phyloP scores from a whole-genome alignment of 2,888 invertebrate genomes.

The Scaeva pyrastri region DNA sequence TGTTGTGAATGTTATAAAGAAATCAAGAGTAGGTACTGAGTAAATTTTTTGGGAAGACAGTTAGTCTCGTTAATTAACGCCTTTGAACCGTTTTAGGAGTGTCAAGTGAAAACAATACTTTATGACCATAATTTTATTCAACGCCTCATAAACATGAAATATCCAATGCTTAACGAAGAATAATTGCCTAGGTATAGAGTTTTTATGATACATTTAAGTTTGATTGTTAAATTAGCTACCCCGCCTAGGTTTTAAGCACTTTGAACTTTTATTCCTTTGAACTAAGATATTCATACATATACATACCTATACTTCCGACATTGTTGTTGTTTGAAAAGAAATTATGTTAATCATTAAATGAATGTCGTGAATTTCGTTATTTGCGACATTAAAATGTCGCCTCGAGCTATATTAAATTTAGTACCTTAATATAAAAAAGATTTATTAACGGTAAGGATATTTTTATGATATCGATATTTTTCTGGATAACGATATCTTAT shows the following conservation, averaged over 20 bases:
- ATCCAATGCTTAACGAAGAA: not conserved
- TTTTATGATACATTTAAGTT: conserved; percentile 6
- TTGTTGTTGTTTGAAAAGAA: too few species aligned
- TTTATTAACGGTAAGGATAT: too few species aligned
- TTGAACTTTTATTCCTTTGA: not conserved
- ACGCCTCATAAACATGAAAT: conserved; percentile 2
- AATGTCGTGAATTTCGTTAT: too few species aligned
- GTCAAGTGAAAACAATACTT: conserved; percentile 15
- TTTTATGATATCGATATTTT: too few species aligned
- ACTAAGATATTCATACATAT: too few species aligned
- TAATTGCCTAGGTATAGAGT: not conserved
- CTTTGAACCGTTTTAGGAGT: not conserved
- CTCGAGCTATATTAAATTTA: too few species aligned
- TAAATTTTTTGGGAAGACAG: not conserved
- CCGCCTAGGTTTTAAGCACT: not conserved
- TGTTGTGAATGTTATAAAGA: not conserved
- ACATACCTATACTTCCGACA: too few species aligned
- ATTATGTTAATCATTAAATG: too few species aligned
- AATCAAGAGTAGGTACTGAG: not conserved
- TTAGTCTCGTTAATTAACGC: not conserved
- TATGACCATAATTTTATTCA: not conserved
- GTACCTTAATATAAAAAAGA: too few species aligned
- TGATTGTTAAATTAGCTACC: not conserved
- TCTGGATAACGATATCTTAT: too few species aligned
- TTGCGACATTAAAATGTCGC: too few species aligned